Conservation (phyloP, 1,140 invertebrate genomes). For the Elymnias hypermnestra region DNA sequence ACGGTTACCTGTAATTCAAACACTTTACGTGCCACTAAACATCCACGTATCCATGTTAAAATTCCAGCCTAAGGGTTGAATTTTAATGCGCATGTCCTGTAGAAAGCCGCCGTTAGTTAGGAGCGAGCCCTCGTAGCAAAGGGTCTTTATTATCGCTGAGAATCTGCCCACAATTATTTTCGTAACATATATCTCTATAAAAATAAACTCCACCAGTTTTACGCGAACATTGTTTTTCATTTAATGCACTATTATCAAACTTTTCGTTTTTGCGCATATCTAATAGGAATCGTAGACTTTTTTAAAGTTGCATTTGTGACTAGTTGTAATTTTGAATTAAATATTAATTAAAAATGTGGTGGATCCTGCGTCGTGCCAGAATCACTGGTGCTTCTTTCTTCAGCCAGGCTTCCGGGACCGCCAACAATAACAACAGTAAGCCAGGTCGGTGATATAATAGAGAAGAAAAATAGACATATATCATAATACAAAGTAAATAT, state of each 20-base stretch:
- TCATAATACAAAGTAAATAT: too few relatives aligned
- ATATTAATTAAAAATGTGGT: conserved; percentile 49
- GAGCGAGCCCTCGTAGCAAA: conserved; percentile 3
- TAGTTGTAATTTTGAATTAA: not conserved
- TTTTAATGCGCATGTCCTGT: conserved; percentile 15
- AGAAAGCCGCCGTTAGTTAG: conserved; percentile 4
- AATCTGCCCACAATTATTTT: not conserved
- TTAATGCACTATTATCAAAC: too few relatives aligned
- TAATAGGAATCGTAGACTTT: not conserved
- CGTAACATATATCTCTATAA: conserved; percentile 1
- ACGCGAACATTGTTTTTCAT: too few relatives aligned
- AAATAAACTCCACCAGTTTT: not conserved
- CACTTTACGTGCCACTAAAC: too few relatives aligned
- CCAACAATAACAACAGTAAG: conserved; percentile 60
- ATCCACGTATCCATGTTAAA: not conserved
- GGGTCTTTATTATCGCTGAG: not conserved
- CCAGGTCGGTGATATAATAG: conserved; percentile 36
- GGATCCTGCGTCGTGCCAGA: conserved; percentile 58
- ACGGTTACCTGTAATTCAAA: too few relatives aligned
- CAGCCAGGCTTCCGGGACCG: conserved; percentile 46
- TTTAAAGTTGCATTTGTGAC: not conserved
- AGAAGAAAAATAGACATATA: too few relatives aligned
- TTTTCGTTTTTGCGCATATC: not conserved
- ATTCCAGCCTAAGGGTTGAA: conserved; percentile 4
- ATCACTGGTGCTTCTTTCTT: conserved; percentile 63